Conservation (phyloP, 2,797 vertebrate species). For the Eidolon dupreanum region DNA sequence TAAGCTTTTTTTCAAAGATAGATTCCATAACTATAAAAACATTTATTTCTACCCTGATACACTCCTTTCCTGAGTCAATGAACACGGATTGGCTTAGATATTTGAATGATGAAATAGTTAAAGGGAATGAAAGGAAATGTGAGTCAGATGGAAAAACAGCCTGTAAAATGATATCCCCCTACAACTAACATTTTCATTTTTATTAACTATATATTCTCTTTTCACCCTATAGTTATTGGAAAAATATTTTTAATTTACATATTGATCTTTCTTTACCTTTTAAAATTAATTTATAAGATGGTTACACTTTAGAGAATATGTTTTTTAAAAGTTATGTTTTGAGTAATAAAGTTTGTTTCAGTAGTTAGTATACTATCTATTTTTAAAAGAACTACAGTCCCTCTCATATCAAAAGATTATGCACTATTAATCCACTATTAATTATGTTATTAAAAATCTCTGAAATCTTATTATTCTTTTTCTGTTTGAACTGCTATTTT, state of each 20-base stretch:
- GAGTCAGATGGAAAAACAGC: background rate
- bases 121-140: background rate
- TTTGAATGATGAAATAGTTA: background rate
- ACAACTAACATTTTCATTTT: background rate
- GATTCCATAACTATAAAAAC: background rate
- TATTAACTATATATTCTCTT: background rate
- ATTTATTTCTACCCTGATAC: background rate
- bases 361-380: background rate
- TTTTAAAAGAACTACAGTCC: background rate
- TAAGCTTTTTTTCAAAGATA: conserved; percentile 25
- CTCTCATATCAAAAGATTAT: background rate
- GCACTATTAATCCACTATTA: background rate
- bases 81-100: background rate
- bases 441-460: background rate
- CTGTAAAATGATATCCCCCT: background rate
- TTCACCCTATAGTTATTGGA: background rate
- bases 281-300: background rate
- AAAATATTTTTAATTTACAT: background rate
- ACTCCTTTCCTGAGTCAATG: background rate
- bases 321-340: background rate
- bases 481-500: background rate
- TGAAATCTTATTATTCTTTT: background rate
- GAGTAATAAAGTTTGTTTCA: background rate
- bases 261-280: background rate
- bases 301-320: background rate